These are phyloP conservation scores for Diglossa cyanea DNA, from an alignment of 2,797 vertebrate genomes.

Conservation along the genomic window DNA sequence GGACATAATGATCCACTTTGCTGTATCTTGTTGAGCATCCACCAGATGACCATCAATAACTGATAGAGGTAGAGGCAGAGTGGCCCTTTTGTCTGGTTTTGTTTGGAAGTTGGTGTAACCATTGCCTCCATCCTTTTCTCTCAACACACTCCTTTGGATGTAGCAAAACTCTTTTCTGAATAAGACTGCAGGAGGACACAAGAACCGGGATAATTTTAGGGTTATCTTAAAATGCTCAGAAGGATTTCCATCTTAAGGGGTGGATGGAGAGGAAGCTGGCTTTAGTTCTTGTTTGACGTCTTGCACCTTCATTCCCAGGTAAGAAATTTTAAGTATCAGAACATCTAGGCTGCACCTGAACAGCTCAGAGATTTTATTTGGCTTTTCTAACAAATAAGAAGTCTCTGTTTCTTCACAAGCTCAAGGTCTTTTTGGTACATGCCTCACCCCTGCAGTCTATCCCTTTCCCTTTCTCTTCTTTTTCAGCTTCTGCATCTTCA, in stretches of 20 bases:
- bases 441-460: background rate
- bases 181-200: background rate
- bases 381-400: background rate
- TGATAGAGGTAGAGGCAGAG: background rate
- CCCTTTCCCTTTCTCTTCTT: background rate
- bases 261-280: background rate
- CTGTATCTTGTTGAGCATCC: background rate
- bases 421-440: fast-evolving
- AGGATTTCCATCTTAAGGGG: background rate
- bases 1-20: background rate
- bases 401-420: background rate
- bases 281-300: background rate
- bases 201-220: background rate
- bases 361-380: background rate
- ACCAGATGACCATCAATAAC: background rate
- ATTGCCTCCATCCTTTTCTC: background rate
- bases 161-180: background rate
- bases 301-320: background rate
- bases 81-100: background rate
- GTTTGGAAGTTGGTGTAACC: background rate
- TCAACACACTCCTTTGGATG: background rate
- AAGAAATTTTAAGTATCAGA: background rate
- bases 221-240: background rate
- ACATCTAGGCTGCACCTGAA: background rate
- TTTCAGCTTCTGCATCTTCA: background rate